These are phyloP conservation scores for Varanus komodoensis DNA, from an alignment of 2,113 vertebrate species.

Conservation along the genomic window DNA sequence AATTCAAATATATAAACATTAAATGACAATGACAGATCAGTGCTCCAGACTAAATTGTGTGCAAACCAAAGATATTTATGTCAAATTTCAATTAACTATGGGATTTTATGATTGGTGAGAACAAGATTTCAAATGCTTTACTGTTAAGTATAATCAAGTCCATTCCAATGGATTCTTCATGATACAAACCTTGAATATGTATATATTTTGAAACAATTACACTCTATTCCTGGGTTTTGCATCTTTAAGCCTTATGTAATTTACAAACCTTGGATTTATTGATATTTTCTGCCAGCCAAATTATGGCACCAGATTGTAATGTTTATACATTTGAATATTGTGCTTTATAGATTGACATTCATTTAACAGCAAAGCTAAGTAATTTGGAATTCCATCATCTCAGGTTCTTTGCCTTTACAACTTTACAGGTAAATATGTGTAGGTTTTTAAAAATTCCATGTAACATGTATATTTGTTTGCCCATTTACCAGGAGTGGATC, in stretches of 20 bases:
- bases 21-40: no score
- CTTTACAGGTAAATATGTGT: background rate
- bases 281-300: background rate
- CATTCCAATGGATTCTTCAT: background rate
- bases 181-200: background rate
- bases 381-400: background rate
- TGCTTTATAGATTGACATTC: background rate
- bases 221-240: background rate
- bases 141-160: background rate
- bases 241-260: background rate
- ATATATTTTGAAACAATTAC: background rate
- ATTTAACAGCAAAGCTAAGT: background rate
- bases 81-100: background rate
- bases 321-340: background rate
- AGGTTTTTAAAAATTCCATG: background rate
- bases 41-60: no score
- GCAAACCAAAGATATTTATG: background rate
- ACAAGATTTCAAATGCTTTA: background rate
- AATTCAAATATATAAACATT: no score
- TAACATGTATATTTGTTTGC: conserved; percentile 23
- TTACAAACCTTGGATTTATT: background rate
- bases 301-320: background rate
- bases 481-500: conserved; percentile 86
- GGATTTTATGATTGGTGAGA: background rate
- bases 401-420: background rate